Base-by-base conservation (phyloP, 2,888 invertebrate genomes). In the Chrysolina americana region DNA sequence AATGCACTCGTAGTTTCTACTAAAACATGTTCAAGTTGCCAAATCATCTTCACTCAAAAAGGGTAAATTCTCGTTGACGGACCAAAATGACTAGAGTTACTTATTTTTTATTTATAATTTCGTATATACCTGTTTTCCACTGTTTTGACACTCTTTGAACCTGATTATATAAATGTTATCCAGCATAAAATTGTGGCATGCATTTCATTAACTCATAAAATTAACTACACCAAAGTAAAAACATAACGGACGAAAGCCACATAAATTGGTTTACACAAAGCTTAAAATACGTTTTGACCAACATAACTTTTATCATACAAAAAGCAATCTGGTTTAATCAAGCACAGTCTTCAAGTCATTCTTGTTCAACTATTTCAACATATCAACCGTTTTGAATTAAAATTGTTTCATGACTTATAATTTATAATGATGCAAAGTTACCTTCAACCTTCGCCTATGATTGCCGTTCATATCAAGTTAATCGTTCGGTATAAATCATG, bases 121-220 rank as follows among this genome's bases (percentile, higher is more conserved):
- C 28, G 28, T 28, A 28, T 28, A 3, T 5, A 28, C 28, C 28
- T 28, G 28, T 28, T 28, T 28, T 28, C 28, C 28, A 28, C 28
- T 28, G 28, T 28, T 28, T 28, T 5, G 5, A 28, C 5, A 28
- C 28, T 28, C 28, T 5, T 44, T 15, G 15, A 44, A 3, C 44
- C 1, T 13, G 5, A 44, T 17, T 50, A 50, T 17, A 6, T 50
- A 0, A 50, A 50, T 17, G 13, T 59, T 13, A 59, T 28, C 28
- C 0, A 59, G 15, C 23, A 59, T 59, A 9, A 19, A 53, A 2
- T 23, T 28, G n/a, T 28, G 28, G 28, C 59, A 59, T 59, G 59
- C 59, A 59, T 36, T 59, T 59, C 59, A 59, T 59, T 28, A 59
- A 59, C 59, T 23, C 11, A 59, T 1, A 11, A n/a, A 59, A 59